Base-by-base conservation (phyloP, 2,797 vertebrate species). In the Nyctibius grandis region DNA sequence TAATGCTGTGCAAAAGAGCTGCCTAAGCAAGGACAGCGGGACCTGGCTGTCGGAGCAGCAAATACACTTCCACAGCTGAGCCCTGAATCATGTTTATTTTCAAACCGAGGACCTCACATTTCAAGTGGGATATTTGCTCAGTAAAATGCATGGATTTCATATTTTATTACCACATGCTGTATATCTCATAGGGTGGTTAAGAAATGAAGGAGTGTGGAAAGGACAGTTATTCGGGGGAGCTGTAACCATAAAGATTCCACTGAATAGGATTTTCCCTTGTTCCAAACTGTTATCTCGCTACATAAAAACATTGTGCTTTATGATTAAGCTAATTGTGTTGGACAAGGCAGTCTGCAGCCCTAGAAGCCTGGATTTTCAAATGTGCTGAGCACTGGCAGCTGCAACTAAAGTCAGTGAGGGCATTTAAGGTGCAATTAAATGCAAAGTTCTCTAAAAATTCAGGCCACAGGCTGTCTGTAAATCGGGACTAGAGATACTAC, bases 231-330 rank as follows among this genome's bases (percentile, higher is more conserved):
- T 54, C 1, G 8, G 44, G 50, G n/a, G 59, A 93, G 36, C 34
- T 91, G 44, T 50, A 86, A 64, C 59, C 44, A 53, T 91, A 86
- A 95, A 88, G 76, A 91, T 91, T 90, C 63, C 38, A 70, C 28
- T 91, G 89, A 88, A 79, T 53, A 51, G 69, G 69, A 69, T 69
- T 95, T 95, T 93, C 44, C 36, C 77, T 48, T 76, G 56, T 76
- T 95, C 44, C 56, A 86, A 79, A 82, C 33, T 91, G 85, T 86
- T 96, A 93, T 90, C 89, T 96, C 65, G 60, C 48, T 60, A 91
- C 85, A 95, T 94, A 90, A 91, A 95, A 96, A 83, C 73, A 80
- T 51, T 65, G 57, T 88, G 70, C 67, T 95, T 97, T 91, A 92
- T 92, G 90, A 87, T 91, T 87, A 85, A 90, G 63, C 59, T 96